Base-by-base conservation (phyloP, 1,140 invertebrate species). In the Halictus rubicundus region DNA sequence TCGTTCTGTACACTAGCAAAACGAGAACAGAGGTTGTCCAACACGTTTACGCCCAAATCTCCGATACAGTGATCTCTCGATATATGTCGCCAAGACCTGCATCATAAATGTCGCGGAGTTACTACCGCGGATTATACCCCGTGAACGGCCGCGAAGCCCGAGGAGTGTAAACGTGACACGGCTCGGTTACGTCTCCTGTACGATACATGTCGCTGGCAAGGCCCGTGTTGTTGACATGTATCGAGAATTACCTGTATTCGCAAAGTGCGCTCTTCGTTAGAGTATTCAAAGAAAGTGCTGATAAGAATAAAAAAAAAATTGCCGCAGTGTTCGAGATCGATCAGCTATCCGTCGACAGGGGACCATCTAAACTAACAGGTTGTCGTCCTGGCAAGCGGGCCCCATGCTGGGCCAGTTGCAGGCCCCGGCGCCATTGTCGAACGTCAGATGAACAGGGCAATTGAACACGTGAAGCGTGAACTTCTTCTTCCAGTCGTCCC, bases 401-500 rank as follows among this genome's bases (percentile, higher is more conserved):
- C 96, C 96, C 87, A 96, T 95, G 83, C 96, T 96, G 2, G 96
- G 96, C 96, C 96, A 97, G 89, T 97, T 97, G 85, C 97, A 97
- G 65, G 96, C 97, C 39, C 96, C 95, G 77, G 96, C 93, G 42
- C 91, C 94, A 16, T 95, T 94, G 89, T 97, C 97, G 85, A 97
- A 97, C 32, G 96, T 96, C 54, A 97, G 92, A 88, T 96, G 96
- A 66, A 97, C 94, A 0, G 97, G 96, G 89, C 97, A 97, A 83
- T 96, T 96, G 89, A 97, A 96, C 2, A 96, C 94, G 85, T 97
- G 96, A 8, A 97, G 93, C 8, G 96, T 97, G 89, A 95, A 97
- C 81, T 94, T 95, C 80, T 97, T 95, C 81, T 97, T 96, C 91
- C 95, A 96, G 78, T 95, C 94, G 87, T 97, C 97, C 96, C 96